Base-by-base conservation (phyloP, 2,888 invertebrate genomes). In the Cryptocephalus primarius region DNA sequence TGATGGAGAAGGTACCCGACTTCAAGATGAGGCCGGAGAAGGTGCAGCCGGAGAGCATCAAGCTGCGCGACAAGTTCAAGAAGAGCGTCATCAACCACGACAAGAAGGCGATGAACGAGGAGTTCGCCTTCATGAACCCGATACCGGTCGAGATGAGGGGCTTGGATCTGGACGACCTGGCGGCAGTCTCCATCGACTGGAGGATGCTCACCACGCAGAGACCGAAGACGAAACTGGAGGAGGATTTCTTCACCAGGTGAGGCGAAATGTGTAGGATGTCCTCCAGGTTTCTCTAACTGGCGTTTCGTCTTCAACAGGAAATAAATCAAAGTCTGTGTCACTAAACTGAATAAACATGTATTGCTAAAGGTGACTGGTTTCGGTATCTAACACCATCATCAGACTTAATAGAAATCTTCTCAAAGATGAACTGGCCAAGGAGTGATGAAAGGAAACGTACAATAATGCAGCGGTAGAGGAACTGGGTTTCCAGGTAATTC, bases 111-210 rank as follows among this genome's bases (percentile, higher is more conserved):
- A 75, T 80, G 58, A 79, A 77, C 55, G 79, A 80, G 60, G 73
- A 79, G 57, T 81, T 78, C 40, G 73, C 75, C 3, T 81, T 81
- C 58, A 80, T 82, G 58, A 84, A 92, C 70, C 91, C 92, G 0
- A 74, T 89, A 52, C 91, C 92, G 2, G 72, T 75, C 0, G 89
- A 90, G 67, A 90, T 92, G 91, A 77, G 76, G 57, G 74, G 75
- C 9, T 73, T 87, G 39, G 80, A 82, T 61, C 75, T 88, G 57
- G 79, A 80, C 42, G 91, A 92, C 59, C 72, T 92, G 42, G 87
- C 87, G 59, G 77, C 83, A 9, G 89, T 92, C 12, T 82, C 88
- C 34, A 93, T 93, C 51, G 89, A 90, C 64, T 93, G 92, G 92
- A 81, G 86, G 67, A 92, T 93, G 92, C 73, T 93, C 47, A 92